Evolutionary conservation across 2,888 invertebrate species (phyloP), one percentile per base, ranked within the genome.

Genomic region (Callinectes sapidus): DNA sequence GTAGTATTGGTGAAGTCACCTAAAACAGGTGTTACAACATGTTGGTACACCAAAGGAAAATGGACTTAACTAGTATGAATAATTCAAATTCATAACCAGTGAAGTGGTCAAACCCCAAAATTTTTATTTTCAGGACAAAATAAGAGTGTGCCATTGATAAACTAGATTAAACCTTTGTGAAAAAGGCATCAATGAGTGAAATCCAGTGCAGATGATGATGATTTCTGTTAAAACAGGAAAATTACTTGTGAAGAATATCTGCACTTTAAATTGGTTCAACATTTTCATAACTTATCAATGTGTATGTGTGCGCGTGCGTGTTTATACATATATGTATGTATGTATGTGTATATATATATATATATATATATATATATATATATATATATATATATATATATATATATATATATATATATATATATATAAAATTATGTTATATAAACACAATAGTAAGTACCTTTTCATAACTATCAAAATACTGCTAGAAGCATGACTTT

Each of bases 361-460:
- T 86, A 42, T 86, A 42, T 86, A 86, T 86, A 86, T 86, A 86
- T 86, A 86, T 35, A 42, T 35, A 86, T 86, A 86, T 35, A 86
- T 87, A 87, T 87, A 87, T 87, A 86, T 86, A 86, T 86, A 87
- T 87, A 42, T 39, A 48, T 23, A 23, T 48, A 35, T 35, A 85
- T 35, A 32, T 85, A 85, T 85, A 14, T 85, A 35, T 87, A n/a
- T 48, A 87, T 18, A 42, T 39, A n/a, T 87, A 87, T 39, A 35
- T n/a, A 48, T 87, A n/a, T 39, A 39, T 48, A 35, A 28, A 23
- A 6, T 42, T 87, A n/a, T 18, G 13, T n/a, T 42, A 28, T 87
- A 87, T 23, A 87, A 39, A 18, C 61, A 61, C 61, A 61, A 61
- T 61, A 61, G 61, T 61, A 61, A 61, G 61, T 61, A 61, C 18